Base-by-base conservation (phyloP, 2,888 invertebrate species). In the Platycheirus rosarum region DNA sequence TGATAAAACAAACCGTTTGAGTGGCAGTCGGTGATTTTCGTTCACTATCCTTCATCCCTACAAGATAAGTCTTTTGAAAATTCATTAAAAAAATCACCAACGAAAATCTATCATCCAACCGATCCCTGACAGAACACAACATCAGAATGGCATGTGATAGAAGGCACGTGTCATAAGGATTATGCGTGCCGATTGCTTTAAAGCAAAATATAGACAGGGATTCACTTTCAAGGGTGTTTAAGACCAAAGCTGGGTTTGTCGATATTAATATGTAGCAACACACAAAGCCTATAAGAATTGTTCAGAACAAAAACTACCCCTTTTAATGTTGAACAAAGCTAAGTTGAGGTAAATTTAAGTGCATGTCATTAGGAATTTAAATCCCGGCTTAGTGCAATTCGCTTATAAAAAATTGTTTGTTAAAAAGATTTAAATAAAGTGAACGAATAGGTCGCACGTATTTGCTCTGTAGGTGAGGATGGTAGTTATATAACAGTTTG, bases 81-180 rank as follows among this genome's bases (percentile, higher is more conserved):
- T 55, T 55, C 55, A 63, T 63, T 62, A 65, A 65, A 57, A 76
- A 60, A 63, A 60, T 35, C 65, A 44, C 32, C 14, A 65, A 49
- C 51, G 20, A 66, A 71, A 73, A 78, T 78, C 46, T 66, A 78
- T 73, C 74, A 74, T 62, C 60, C 14, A 14, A 48, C 46, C 62
- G 68, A 68, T 63, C 42, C 13, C 48, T 53, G 46, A 66, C 40
- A 77, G 66, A 51, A 60, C 46, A 60, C 29, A 35, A 65, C 37
- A 71, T 48, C 40, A 40, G 55, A 6, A 53, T 55, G 68, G 42
- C 68, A 74, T 79, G 78, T 74, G 78, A 79, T 62, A 48, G 55
- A 68, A 74, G 78, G 23, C 78, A 79, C 78, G 78, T 79, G 78
- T 79, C 74, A 6, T 16, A 42, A 29, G 74, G 78, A 79, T 79